Conservation (phyloP, 2,113 vertebrate species). For the Strix uralensis region DNA sequence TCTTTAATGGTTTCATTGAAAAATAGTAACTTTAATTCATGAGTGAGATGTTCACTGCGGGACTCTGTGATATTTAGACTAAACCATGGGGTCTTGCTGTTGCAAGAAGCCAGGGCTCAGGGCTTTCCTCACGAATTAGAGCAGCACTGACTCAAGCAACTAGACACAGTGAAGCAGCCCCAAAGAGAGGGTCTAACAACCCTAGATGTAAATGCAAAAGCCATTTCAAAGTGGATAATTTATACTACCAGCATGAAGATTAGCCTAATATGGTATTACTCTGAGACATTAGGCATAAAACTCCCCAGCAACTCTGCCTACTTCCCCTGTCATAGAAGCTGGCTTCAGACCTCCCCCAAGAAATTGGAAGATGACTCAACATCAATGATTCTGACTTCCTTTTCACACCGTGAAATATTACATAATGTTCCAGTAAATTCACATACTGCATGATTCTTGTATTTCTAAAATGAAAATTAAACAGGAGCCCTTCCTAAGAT, state of each 20-base stretch:
- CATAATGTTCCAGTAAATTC: neutral
- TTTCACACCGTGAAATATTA: neutral
- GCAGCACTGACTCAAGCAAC: neutral
- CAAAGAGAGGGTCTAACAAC: neutral
- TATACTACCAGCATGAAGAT: neutral
- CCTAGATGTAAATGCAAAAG: neutral
- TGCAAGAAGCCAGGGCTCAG: neutral
- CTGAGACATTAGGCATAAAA: neutral
- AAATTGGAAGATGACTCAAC: neutral
- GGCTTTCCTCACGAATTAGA: neutral
- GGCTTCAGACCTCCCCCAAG: neutral
- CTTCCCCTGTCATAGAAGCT: neutral
- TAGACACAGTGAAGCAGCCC: neutral
- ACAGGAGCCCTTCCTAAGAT: neutral
- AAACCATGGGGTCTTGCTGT: neutral
- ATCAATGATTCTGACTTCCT: neutral
- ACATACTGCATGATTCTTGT: neutral
- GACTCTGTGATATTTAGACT: neutral
- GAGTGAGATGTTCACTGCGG: rapidly evolving
- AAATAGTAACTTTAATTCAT: neutral
- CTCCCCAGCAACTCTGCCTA: neutral
- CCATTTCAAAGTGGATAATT: neutral
- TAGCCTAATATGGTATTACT: neutral
- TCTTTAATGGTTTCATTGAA: neutral
- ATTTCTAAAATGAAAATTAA: neutral